Evolutionary conservation across 2,888 invertebrate species (phyloP), one percentile per base, ranked within the genome.

Genomic region (Scaptomyza caliginosa): DNA sequence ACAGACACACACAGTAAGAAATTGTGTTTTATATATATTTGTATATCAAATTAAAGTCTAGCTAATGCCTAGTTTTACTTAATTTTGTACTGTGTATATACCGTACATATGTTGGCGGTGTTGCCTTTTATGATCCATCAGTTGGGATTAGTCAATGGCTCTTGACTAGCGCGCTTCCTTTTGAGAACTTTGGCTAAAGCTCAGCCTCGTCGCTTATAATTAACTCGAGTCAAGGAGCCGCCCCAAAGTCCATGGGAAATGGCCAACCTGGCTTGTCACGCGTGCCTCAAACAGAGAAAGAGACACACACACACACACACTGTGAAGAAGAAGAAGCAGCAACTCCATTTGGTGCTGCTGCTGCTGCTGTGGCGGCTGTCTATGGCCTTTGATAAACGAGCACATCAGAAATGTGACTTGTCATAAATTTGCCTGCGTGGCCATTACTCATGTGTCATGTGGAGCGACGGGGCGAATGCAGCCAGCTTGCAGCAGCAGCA

Each of bases 361-460:
- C 42, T 13, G 42, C 24, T 54, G 66, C 74, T 62, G 75, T 63
- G 60, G 65, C 65, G 70, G 63, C 80, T 80, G 80, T 80, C 80
- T 80, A 86, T 86, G 86, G 84, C 65, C 77, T 66, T 77, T 84
- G 83, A 84, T 84, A 88, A 84, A 88, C 85, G 83, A 84, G 88
- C 88, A 77, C 83, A 86, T 84, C 88, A 86, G 86, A 86, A 86
- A 88, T 90, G 88, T 89, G 88, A 89, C 89, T 90, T 89, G 90
- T 90, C 89, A 89, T 89, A 89, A 89, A 90, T 90, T 89, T 89
- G 90, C 90, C 81, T 86, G 85, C 82, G 81, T 87, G 87, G 81
- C 89, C 90, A 89, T 89, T 85, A 85, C 86, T 87, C 88, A 88
- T 88, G 86, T 82, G 81, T 85, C 81, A 82, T 80, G 87, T 72